Base-by-base conservation (phyloP, 2,888 invertebrate genomes). In the Stenchaetothrips biformis region DNA sequence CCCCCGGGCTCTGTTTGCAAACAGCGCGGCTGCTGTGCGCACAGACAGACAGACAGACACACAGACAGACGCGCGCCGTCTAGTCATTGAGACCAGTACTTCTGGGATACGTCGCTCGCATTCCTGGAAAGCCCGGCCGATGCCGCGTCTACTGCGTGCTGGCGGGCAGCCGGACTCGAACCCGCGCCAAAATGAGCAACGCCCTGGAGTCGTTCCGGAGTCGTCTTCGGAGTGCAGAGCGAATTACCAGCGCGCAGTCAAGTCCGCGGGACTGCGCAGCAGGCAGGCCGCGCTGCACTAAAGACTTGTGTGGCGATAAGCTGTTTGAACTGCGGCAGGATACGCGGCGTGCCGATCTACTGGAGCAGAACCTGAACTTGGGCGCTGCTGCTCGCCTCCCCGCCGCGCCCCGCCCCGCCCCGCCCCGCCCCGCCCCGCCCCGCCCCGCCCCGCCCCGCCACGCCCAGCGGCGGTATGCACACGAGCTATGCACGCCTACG, bases 1-100 rank as follows among this genome's bases (percentile, higher is more conserved):
- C n/a, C 18, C 79, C 67, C 79, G 79, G 62, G 79, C 79, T 77
- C 80, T 77, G 77, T 59, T 62, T 79, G 79, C 78, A 49, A 25
- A 67, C 77, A 21, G 53, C 37, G 37, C 37, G 37, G 37, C 53
- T 53, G 53, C 53, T 53, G 16, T 11, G 53, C 13, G 13, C 53
- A 11, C 67, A 2, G 21, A 25, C 67, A 25, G 8, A 7, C 67
- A 37, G 37, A 37, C 37, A 37, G 37, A 25, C 67, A 74, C 25
- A 74, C 67, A 74, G 7, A 74, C 67, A 74, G 21, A 74, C 59
- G 59, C 59, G 11, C 59, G 18, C 59, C 6, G 59, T 37, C 37
- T 18, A 59, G 67, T 74, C 67, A 74, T 74, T 74, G 21, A 74
- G 67, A 59, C 18, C 37, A 37, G 37, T 25, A 74, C 67, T 74